Evolutionary conservation across 2,888 invertebrate species (phyloP), one percentile per base, ranked within the genome.

Genomic region (Polylopha cassiicola): DNA sequence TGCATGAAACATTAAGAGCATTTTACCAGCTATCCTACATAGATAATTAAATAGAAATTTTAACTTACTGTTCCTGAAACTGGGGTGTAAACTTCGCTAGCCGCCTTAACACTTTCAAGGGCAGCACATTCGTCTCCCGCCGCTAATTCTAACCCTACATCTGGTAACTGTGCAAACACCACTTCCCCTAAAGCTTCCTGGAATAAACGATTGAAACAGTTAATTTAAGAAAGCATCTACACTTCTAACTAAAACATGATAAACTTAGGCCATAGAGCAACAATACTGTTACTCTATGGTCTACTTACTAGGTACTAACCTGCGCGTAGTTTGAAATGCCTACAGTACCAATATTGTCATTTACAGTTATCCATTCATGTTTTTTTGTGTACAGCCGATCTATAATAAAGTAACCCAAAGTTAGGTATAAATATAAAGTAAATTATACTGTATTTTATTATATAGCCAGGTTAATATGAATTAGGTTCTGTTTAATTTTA

Each of bases 101-200:
- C 96, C 14, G 96, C 95, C 74, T 97, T 97, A 3, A 97, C 96
- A 67, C 95, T 95, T 78, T 97, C 96, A 37, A 97, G 75, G 3
- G 95, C 95, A 3, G 95, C 96, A 61, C 92, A 93, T 75, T 95
- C 95, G 56, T 92, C 95, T 58, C 91, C 89, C 50, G 90, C 88
- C 27, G 86, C 76, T 16, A 93, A 70, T 26, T 78, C 70, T 20
- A 87, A 72, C 32, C 91, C 92, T 17, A 91, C 86, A 24, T 95
- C 94, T 32, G 96, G 95, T 37, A 95, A 85, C 66, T 96, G 94
- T 7, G 92, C 94, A 67, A 89, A 97, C 3, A 97, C 96, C 45
- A 97, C 92, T 68, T 97, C 96, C n/a, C 97, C 96, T 27, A 97
- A 85, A 3, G 93, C 89, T 53, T 95, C 94, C 92, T 95, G 85